These are phyloP conservation scores for Mesembrinibis cayennensis DNA, from an alignment of 2,113 vertebrate species.

Conservation along the genomic window DNA sequence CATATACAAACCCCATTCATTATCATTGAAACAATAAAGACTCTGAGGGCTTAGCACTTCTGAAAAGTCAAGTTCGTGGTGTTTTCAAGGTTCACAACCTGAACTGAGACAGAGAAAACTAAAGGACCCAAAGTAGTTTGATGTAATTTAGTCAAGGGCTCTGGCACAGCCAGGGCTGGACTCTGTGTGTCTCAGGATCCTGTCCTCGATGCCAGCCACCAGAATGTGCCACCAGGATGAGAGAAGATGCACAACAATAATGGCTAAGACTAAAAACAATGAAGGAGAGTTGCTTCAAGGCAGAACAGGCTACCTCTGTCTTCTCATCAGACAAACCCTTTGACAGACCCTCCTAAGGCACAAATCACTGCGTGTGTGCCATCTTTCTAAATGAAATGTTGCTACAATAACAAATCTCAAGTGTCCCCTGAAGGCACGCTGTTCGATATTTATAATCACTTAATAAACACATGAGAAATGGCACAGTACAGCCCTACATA, in stretches of 20 bases:
- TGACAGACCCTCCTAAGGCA: not conserved
- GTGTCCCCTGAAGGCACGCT: not conserved
- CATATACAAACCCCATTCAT: not conserved
- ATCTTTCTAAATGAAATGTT: conserved; percentile 21
- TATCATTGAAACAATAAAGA: not conserved
- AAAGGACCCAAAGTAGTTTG: not conserved
- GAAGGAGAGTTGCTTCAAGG: not conserved
- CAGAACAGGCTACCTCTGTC: not conserved
- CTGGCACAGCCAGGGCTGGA: not conserved
- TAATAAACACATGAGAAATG: conserved; percentile 68
- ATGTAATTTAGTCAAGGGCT: not conserved
- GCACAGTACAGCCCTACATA: conserved; percentile 53
- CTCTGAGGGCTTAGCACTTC: not conserved
- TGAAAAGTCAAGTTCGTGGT: not conserved
- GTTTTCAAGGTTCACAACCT: not conserved
- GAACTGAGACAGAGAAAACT: not conserved
- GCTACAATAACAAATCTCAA: conserved; percentile 28
- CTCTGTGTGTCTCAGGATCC: not conserved
- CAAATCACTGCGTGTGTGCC: not conserved
- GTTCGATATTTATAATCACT: conserved; percentile 60
- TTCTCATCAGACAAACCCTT: not conserved
- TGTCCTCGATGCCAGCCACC: rapidly evolving
- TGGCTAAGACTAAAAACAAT: not conserved
- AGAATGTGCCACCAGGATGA: not conserved
- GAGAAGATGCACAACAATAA: not conserved